Conservation (phyloP, 2,113 vertebrate species). For the Ceyx cyanopectus region DNA sequence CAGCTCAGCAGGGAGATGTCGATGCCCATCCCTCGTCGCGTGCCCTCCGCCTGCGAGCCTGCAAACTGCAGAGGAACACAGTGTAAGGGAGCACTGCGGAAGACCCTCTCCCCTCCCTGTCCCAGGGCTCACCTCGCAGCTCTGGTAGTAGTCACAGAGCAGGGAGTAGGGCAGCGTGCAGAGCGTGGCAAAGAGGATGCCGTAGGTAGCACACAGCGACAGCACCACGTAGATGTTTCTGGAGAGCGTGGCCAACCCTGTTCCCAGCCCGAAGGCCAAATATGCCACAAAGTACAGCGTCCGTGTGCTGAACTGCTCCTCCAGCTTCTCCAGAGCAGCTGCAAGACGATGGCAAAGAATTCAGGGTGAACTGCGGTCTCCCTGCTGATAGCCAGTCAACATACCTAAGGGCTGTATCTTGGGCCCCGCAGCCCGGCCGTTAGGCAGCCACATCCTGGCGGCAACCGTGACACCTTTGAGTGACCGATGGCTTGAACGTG, state of each 20-base stretch:
- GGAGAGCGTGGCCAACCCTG: slow-evolving; percentile 91
- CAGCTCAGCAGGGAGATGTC: slow-evolving; percentile 98
- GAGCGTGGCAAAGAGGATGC: slow-evolving; percentile 93
- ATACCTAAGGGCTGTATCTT: neutral
- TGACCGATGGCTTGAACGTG: rapidly evolving
- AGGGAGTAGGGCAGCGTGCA: slow-evolving; percentile 98
- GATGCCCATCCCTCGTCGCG: slow-evolving; percentile 91
- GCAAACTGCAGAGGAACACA: slow-evolving; percentile 81
- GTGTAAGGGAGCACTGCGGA: neutral
- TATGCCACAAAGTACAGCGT: slow-evolving; percentile 97
- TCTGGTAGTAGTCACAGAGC: slow-evolving; percentile 98
- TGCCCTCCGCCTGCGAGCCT: slow-evolving; percentile 86
- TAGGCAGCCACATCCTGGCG: neutral
- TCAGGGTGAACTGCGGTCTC: neutral
- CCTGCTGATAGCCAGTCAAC: rapidly evolving
- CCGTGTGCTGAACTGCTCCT: slow-evolving; percentile 90
- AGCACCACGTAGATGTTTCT: slow-evolving; percentile 93
- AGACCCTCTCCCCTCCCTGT: neutral
- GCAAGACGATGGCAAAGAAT: neutral
- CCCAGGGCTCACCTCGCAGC: slow-evolving; percentile 84
- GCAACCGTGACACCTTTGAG: neutral
- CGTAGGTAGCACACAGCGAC: slow-evolving; percentile 92
- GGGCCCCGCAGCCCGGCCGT: rapidly evolving
- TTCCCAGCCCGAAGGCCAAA: slow-evolving; percentile 93
- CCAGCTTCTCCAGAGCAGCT: slow-evolving; percentile 95